Conservation (phyloP, 2,797 vertebrate species). For the Adelosebastes latens region DNA sequence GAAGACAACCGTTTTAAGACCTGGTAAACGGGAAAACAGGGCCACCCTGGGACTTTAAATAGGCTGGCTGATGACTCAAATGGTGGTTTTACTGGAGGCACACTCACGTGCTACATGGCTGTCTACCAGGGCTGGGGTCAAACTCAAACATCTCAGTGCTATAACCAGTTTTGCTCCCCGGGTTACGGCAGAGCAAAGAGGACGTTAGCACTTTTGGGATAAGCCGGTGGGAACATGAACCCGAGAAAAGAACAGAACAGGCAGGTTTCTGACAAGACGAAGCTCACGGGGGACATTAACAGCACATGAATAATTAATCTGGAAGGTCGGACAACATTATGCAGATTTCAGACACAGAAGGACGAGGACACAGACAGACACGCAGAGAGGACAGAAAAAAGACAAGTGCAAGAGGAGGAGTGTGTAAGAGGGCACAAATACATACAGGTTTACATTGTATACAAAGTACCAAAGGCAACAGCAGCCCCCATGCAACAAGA, state of each 20-base stretch:
- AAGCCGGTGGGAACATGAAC: conserved; percentile 15
- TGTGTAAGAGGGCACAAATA: conserved; percentile 42
- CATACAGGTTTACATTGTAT: conserved; percentile 56
- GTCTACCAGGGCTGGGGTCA: conserved; percentile 7
- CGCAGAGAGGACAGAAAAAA: conserved; percentile 1
- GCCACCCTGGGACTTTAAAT: conserved; percentile 33
- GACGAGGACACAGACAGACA: conserved; percentile 42
- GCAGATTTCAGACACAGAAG: conserved; percentile 61
- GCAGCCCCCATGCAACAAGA: conserved; percentile 76
- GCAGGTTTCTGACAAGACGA: conserved; percentile 44
- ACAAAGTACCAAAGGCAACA: conserved; percentile 75
- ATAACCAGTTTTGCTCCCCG: conserved; percentile 19
- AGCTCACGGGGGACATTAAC: conserved; percentile 41
- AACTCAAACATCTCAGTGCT: conserved; percentile 21
- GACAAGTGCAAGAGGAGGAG: conserved; percentile 20
- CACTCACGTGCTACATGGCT: conserved; percentile 11
- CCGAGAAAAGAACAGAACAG: conserved; percentile 27
- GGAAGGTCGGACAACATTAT: conserved; percentile 57
- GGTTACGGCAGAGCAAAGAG: conserved; percentile 15
- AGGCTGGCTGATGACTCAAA: conserved; percentile 54
- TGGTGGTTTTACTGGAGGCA: conserved; percentile 41
- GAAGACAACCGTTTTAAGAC: conserved; percentile 81
- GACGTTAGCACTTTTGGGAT: conserved; percentile 16
- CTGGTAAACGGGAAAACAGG: conserved; percentile 30
- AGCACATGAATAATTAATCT: conserved; percentile 58